phyloP scores from a whole-genome alignment of 2,113 vertebrate species.

The Illadopsis cleaveri region DNA sequence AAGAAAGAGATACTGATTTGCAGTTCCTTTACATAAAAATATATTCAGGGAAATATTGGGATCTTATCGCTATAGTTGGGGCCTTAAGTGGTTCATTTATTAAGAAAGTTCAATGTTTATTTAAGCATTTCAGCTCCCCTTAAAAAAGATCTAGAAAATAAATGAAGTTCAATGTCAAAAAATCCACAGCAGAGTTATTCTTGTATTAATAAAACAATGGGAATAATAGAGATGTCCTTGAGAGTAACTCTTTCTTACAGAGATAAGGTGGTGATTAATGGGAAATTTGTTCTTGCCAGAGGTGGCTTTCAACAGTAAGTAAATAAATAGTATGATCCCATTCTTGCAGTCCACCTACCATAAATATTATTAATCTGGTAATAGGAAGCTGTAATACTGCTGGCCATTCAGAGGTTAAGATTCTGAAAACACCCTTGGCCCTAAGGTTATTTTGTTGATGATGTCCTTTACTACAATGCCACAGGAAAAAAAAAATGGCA shows the following conservation, averaged over 20 bases:
- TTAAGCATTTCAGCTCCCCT: neutral
- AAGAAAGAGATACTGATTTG: neutral
- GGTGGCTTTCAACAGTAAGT: conserved; percentile 43
- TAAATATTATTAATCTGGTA: conserved; percentile 52
- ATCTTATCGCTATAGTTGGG: neutral
- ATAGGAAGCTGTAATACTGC: conserved; percentile 9
- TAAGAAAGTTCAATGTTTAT: neutral
- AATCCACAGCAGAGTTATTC: neutral
- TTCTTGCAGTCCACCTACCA: conserved; percentile 10
- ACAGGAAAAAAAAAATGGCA: conserved; percentile 18
- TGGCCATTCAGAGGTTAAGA: neutral
- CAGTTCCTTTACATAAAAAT: neutral
- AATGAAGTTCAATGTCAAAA: conserved; percentile 3
- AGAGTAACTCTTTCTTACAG: conserved; percentile 37
- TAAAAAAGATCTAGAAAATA: neutral
- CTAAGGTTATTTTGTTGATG: conserved; percentile 34
- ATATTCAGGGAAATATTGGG: neutral
- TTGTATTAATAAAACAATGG: conserved; percentile 38
- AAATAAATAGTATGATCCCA: conserved; percentile 41
- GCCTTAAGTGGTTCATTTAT: neutral
- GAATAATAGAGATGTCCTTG: conserved; percentile 62
- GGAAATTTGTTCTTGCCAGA: conserved; percentile 63
- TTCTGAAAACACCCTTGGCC: conserved; percentile 5
- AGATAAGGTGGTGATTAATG: conserved; percentile 69
- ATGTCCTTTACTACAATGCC: conserved; percentile 50